Evolutionary conservation across 2,888 invertebrate genomes (phyloP).

Genomic region (Baronia brevicornis): DNA sequence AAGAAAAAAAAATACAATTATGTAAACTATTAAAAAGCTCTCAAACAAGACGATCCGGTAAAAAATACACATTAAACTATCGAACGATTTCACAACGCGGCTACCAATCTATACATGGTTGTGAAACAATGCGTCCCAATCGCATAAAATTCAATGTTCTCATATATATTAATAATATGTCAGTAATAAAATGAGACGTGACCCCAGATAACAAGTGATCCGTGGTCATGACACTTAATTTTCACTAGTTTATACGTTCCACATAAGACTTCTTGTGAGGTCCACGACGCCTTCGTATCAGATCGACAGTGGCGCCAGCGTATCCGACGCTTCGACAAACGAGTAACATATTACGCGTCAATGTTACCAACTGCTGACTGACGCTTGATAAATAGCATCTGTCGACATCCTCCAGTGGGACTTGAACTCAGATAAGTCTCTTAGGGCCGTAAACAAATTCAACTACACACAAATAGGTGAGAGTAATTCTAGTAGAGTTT

Average conservation of each 20-base stretch:
- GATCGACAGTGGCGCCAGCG: constrained; percentile 45
- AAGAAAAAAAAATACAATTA: too few relatives aligned
- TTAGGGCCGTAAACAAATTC: constrained; percentile 40
- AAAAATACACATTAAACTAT: constrained; percentile 4
- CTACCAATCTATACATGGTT: constrained; percentile 23
- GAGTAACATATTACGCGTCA: constrained; percentile 32
- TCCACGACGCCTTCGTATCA: constrained; percentile 35
- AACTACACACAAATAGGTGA: too few relatives aligned
- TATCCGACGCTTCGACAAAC: constrained; percentile 32
- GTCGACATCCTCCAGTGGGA: constrained; percentile 51
- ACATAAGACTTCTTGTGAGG: constrained; percentile 64
- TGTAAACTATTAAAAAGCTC: too few relatives aligned
- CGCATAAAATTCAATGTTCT: constrained; percentile 62
- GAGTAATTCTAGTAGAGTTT: too few relatives aligned
- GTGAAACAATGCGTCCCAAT: constrained; percentile 49
- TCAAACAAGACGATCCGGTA: too few relatives aligned
- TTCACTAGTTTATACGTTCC: constrained; percentile 67
- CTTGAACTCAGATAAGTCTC: constrained; percentile 43
- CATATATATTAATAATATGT: constrained; percentile 65
- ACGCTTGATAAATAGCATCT: constrained; percentile 52
- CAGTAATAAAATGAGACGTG: constrained; percentile 67
- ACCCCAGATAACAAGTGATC: constrained; percentile 62
- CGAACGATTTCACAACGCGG: constrained; percentile 12
- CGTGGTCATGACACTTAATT: constrained; percentile 64
- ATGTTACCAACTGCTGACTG: constrained; percentile 38